A percentile compares a stretch with the other conserved stretches of the same genome.
Evolutionary conservation across 2,888 invertebrate species (phyloP).

Genomic region (Lasioglossum malachurum): DNA sequence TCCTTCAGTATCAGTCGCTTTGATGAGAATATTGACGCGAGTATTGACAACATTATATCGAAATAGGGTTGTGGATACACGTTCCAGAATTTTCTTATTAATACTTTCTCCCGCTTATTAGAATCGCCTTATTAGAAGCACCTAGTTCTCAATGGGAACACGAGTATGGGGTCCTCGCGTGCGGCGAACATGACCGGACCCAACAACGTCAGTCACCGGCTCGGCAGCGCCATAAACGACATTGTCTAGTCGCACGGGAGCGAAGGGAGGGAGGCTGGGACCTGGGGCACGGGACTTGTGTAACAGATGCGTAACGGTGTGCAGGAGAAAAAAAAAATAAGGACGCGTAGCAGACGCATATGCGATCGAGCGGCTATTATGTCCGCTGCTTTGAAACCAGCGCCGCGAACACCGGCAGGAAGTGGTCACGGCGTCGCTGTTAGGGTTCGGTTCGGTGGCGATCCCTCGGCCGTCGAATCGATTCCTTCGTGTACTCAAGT

Average conservation of each 20-base stretch:
- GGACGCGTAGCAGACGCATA: constrained; percentile 39
- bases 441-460: background rate
- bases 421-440: constrained; percentile 43
- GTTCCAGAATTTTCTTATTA: no score
- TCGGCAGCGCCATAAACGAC: constrained; percentile 16
- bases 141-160: background rate
- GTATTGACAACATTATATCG: background rate
- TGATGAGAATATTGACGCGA: no score
- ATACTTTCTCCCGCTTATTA: background rate
- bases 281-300: constrained; percentile 43
- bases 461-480: background rate
- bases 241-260: constrained; percentile 51
- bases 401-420: constrained; percentile 47
- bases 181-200: constrained; percentile 50
- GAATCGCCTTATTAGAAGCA: background rate
- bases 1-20: no score
- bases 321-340: constrained; percentile 45
- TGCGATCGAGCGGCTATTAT: constrained; percentile 47
- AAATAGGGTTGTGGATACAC: background rate
- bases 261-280: constrained; percentile 49
- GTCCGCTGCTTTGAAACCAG: constrained; percentile 40
- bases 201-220: constrained; percentile 44
- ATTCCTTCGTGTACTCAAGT: background rate
- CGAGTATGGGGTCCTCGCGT: background rate
- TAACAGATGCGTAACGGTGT: constrained; percentile 66